Evolutionary conservation across 2,888 invertebrate species (phyloP).

Genomic region (Caenorhabditis drosophilae): DNA sequence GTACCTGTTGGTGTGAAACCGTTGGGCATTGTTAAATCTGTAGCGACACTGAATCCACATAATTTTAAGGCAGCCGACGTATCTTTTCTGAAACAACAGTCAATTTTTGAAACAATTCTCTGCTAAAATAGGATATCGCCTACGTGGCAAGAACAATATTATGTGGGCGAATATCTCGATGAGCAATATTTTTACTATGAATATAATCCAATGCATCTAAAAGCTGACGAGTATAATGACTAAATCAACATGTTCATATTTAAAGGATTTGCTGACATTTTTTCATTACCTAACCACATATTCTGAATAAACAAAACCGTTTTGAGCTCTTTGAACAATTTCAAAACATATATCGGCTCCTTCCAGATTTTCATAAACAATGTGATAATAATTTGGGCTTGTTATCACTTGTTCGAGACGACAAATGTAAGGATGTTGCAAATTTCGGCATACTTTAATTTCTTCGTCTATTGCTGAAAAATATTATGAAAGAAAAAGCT

Average conservation of each 20-base stretch:
- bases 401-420: slow-evolving; percentile 81
- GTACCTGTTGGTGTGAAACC: slow-evolving; percentile 20
- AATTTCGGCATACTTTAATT: slow-evolving; percentile 91
- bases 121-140: not conserved
- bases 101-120: not conserved
- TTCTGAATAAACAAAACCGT: slow-evolving; percentile 98
- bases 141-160: slow-evolving; percentile 86
- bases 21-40: slow-evolving; percentile 78
- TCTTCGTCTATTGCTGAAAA: slow-evolving; percentile 81
- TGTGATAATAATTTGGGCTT: slow-evolving; percentile 37
- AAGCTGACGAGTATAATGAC: slow-evolving; percentile 98
- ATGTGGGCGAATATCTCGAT: slow-evolving; percentile 95
- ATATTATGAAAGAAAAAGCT: not conserved
- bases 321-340: slow-evolving; percentile 76
- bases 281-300: slow-evolving; percentile 98
- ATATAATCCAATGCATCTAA: slow-evolving; percentile 95
- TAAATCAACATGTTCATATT: slow-evolving; percentile 71
- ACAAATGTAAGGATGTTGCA: slow-evolving; percentile 98
- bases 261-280: too few relatives aligned
- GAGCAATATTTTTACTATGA: slow-evolving; percentile 96
- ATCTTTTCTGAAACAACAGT: slow-evolving; percentile 76
- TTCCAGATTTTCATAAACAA: slow-evolving; percentile 79
- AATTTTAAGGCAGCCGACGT: slow-evolving; percentile 98
- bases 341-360: slow-evolving; percentile 98
- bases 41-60: slow-evolving; percentile 94